phyloP scores from a whole-genome alignment of 2,113 vertebrate genomes.

The Trinectes maculatus region DNA sequence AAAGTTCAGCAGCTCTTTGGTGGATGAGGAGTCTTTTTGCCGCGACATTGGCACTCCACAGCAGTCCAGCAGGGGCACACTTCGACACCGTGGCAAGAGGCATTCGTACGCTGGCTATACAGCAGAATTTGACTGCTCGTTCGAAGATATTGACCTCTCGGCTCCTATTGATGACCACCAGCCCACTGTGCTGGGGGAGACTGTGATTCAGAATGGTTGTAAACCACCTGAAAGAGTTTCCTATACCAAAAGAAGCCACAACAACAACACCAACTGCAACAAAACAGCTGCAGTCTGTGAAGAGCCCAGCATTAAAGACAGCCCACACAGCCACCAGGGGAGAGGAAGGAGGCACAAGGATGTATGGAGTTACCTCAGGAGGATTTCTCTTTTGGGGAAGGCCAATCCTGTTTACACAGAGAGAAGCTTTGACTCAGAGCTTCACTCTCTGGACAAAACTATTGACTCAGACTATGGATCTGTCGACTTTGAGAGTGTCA shows the following conservation, averaged over 20 bases:
- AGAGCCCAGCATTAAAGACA: slow-evolving; percentile 74
- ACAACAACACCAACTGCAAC: slow-evolving; percentile 79
- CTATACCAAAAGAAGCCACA: slow-evolving; percentile 76
- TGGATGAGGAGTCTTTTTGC: slow-evolving; percentile 74
- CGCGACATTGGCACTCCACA: slow-evolving; percentile 72
- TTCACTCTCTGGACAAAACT: slow-evolving; percentile 81
- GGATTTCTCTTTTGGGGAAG: slow-evolving; percentile 85
- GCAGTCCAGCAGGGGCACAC: slow-evolving; percentile 69
- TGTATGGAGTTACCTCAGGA: slow-evolving; percentile 90
- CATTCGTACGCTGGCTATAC: slow-evolving; percentile 89
- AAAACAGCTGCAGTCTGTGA: slow-evolving; percentile 70
- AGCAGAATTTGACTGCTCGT: slow-evolving; percentile 87
- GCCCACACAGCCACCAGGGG: slow-evolving; percentile 67
- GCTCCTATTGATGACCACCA: slow-evolving; percentile 76
- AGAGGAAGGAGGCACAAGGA: slow-evolving; percentile 82
- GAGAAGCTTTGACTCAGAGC: slow-evolving; percentile 82
- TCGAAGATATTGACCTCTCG: slow-evolving; percentile 85
- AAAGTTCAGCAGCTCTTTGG: slow-evolving; percentile 75
- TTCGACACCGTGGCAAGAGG: slow-evolving; percentile 81
- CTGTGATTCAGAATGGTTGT: slow-evolving; percentile 74
- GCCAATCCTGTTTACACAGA: slow-evolving; percentile 79
- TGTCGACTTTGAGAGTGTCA: slow-evolving; percentile 80
- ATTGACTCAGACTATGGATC: slow-evolving; percentile 83
- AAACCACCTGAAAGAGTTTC: slow-evolving; percentile 72
- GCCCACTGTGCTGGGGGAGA: slow-evolving; percentile 67